These are phyloP conservation scores for Conus ventricosus DNA, from an alignment of 1,140 invertebrate genomes.

Conservation along the genomic window DNA sequence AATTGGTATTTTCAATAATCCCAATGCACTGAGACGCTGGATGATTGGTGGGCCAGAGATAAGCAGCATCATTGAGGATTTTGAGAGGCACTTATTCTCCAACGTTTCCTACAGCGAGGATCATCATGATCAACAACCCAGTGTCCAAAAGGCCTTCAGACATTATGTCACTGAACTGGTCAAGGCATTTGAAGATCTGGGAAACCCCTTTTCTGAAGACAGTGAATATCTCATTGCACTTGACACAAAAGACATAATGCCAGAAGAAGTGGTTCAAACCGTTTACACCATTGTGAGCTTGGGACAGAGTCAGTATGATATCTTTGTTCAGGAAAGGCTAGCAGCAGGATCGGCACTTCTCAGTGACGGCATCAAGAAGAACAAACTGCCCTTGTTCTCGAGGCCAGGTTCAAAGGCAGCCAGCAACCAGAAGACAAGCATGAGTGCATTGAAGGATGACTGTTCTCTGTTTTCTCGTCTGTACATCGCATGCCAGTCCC, in stretches of 20 bases:
- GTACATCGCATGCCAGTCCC: background rate
- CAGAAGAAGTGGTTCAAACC: background rate
- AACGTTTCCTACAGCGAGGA: too few relatives aligned
- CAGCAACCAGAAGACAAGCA: too few relatives aligned
- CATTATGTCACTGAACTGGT: too few relatives aligned
- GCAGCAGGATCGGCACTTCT: background rate
- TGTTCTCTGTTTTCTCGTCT: background rate
- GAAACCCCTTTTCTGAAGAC: too few relatives aligned
- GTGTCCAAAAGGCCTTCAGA: too few relatives aligned
- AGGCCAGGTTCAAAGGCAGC: background rate
- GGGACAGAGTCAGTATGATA: background rate
- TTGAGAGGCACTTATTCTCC: too few relatives aligned
- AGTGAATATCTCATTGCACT: background rate
- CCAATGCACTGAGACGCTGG: background rate
- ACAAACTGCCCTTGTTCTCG: background rate
- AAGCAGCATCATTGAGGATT: too few relatives aligned
- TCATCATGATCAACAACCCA: too few relatives aligned
- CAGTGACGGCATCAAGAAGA: background rate
- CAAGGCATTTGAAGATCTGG: too few relatives aligned
- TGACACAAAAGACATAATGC: background rate
- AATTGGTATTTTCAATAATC: background rate
- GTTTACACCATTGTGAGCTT: background rate
- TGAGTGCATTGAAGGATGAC: background rate
- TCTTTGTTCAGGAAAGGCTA: background rate
- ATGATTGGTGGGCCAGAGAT: too few relatives aligned